Evolutionary conservation across 2,888 invertebrate species (phyloP), one percentile per base, ranked within the genome.

Genomic region (Drosophila bunnanda): DNA sequence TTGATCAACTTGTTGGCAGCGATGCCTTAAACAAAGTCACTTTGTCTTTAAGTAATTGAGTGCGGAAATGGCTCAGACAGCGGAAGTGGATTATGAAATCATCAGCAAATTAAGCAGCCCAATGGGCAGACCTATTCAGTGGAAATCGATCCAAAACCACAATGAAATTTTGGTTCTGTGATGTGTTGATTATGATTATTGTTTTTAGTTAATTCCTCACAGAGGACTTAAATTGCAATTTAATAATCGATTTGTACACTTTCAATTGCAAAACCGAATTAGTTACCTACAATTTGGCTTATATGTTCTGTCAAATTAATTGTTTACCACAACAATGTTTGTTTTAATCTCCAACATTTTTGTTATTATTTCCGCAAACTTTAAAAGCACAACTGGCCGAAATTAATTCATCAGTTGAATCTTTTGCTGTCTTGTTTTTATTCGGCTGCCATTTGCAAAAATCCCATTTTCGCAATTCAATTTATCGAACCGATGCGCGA

Each of bases 391-490:
- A 32, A 50, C 20, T 20, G 36, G 22, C 15, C 4, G 12, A 38
- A 53, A 66, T 64, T 53, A 64, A 53, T 39, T 66, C 25, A 17
- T 66, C n/a, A 52, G 17, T 5, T 36, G 20, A 36, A 30, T n/a
- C 38, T 67, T 15, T 8, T 25, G 22, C 25, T 52, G 39, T 12
- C 20, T 13, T 12, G 17, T 15, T 57, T 60, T 61, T 15, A 36
- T 32, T 55, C 43, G 57, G 52, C 57, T 71, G 71, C 59, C 74
- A 74, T 50, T 69, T 76, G 74, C 69, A 56, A 50, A 69, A 46
- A 28, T n/a, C 22, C 32, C 54, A 60, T 79, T 77, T 70, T 75
- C 68, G 67, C 61, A 68, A 76, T 79, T 81, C 78, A 81, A 81
- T 81, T 84, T 73, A 75, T 60, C 53, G 60, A 25, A 41, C 50